These are phyloP conservation scores for Zosterops hypoxanthus DNA, from an alignment of 2,113 vertebrate species.

Conservation along the genomic window DNA sequence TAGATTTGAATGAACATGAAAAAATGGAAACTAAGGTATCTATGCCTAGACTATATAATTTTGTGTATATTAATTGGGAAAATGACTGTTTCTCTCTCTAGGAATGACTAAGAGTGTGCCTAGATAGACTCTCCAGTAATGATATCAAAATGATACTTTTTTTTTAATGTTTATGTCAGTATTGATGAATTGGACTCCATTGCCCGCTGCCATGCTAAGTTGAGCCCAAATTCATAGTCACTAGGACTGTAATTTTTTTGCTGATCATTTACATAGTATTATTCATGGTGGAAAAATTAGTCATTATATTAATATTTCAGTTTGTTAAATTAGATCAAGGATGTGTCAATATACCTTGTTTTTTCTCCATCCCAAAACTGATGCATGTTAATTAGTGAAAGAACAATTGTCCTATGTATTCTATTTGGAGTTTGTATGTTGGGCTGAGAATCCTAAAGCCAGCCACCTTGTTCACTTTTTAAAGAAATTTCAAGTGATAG, in stretches of 20 bases:
- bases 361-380: neutral
- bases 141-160: neutral
- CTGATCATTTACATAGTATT: neutral
- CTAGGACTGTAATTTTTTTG: neutral
- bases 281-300: neutral
- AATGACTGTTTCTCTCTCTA: neutral
- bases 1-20: conserved; percentile 79
- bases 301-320: neutral
- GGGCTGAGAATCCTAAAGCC: neutral
- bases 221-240: neutral
- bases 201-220: neutral
- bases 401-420: neutral
- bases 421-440: neutral
- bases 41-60: neutral
- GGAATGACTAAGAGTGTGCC: neutral
- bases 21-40: conserved; percentile 80
- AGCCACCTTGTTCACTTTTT: neutral
- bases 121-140: neutral
- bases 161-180: neutral
- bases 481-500: neutral
- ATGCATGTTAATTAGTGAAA: neutral
- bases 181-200: neutral
- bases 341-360: neutral
- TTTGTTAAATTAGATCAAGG: neutral
- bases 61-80: neutral